Base-by-base conservation (phyloP, 2,113 vertebrate species). In the Poeciliopsis turrubarensis region DNA sequence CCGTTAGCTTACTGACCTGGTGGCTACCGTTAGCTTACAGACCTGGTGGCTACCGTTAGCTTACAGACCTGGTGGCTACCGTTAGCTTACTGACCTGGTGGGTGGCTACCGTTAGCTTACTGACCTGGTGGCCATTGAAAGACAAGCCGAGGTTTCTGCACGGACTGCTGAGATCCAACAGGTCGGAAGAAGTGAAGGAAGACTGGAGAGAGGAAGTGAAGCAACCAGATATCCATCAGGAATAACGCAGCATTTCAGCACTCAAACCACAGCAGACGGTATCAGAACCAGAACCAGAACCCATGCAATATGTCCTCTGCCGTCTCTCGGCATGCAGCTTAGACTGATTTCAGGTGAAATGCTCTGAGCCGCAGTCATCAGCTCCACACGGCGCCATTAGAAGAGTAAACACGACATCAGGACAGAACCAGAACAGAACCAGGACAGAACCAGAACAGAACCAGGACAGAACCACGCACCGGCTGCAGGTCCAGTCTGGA, bases 51-150 rank as follows among this genome's bases (percentile, higher is more conserved):
- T 37, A 37, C 34, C 34, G 34, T 34, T 34, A 10, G 34, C 34
- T 2, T 34, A 34, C 34, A 0, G 34, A 34, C 1, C 34, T 10
- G 0, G 34, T 34, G 2, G 34, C 34, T 34, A 34, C 34, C 34
- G 34, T 34, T 34, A 34, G 32, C 32, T 8, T 34, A 34, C 32
- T 32, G 31, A 32, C 5, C 31, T 5, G 0, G 31, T 29, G 32
- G 1, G 29, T 8, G 1, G 32, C 32, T 34, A 34, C 32, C 34
- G 9, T 34, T 34, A 37, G 34, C 34, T 37, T 37, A 37, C 34
- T 11, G 85, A 94, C 94, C 93, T 93, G 89, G 63, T 67, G 70
- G 72, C 91, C 91, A 87, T 91, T 93, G 79, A 90, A 90, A 75
- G 88, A 4, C 68, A 89, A 89, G 57, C 83, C 84, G 30, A 80